Evolutionary conservation across 2,113 vertebrate genomes (phyloP), one percentile per base, ranked within the genome.

Genomic region (Epinephelus moara): DNA sequence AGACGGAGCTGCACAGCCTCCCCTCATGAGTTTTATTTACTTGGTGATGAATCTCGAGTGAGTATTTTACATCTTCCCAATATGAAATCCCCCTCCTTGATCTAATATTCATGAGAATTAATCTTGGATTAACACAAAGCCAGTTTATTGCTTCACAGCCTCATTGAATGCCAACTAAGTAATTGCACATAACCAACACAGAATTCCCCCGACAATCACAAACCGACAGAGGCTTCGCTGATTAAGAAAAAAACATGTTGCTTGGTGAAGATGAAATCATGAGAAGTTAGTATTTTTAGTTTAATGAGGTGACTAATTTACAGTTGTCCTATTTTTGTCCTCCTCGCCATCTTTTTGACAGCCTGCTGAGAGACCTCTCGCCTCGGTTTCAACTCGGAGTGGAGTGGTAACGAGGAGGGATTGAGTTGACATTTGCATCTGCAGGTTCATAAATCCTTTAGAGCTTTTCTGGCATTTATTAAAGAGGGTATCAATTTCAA

Each of bases 71-170:
- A 88, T 87, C 80, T 88, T 72, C 74, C 57, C 52, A 52, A 49
- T 70, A 73, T 86, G 61, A 88, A 89, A 85, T 80, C 84, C 82
- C 72, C 57, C 78, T 89, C 66, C 86, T 91, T 91, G 84, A 89
- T 92, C 78, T 89, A 86, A 88, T 92, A 93, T 91, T 90, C 85
- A 92, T 91, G 84, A 86, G 75, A 92, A 90, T 90, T 87, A 92
- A 93, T 94, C 89, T 87, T 86, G 84, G 89, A 93, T 94, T 91
- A 94, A 87, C 89, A 91, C 89, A 92, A 91, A 91, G 82, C 80
- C 74, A 82, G 63, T 92, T 91, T 92, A 91, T 88, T 91, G 82
- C 91, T 86, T 85, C 73, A 55, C 63, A 70, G 72, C 85, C 77
- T 90, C 83, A 90, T 88, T 90, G 82, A 95, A 91, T 84, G 77